A percentile compares a stretch with the other conserved stretches of the same genome.
Conservation (phyloP, 2,113 vertebrate species). For the Oreocharis arfaki region DNA sequence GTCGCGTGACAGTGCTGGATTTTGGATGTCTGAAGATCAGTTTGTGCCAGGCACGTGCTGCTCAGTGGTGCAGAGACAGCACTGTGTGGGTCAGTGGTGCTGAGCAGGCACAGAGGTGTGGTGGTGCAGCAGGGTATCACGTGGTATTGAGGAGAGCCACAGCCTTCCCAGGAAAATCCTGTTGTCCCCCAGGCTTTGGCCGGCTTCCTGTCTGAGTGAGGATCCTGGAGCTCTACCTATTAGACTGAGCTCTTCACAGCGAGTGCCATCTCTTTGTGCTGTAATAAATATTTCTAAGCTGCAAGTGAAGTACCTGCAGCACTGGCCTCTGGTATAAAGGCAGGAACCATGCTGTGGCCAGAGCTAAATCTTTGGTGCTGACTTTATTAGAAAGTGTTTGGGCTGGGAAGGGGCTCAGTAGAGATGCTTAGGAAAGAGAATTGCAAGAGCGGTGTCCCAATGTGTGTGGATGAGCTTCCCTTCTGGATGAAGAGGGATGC, state of each 20-base stretch:
- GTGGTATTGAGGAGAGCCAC: neutral
- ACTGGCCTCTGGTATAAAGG: neutral
- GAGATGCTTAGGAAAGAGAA: neutral
- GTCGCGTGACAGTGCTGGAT: neutral
- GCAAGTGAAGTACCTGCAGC: neutral
- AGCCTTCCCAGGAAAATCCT: neutral
- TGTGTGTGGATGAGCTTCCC: rapidly evolving
- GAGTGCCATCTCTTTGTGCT: neutral
- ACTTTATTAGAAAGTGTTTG: neutral
- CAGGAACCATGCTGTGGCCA: rapidly evolving
- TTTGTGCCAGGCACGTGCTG: rapidly evolving
- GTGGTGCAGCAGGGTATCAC: rapidly evolving
- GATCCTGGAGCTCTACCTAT: neutral
- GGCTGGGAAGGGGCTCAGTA: neutral
- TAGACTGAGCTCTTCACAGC: neutral
- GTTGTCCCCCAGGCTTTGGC: neutral
- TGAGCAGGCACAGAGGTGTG: neutral
- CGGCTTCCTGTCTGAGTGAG: neutral
- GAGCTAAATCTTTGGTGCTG: neutral
- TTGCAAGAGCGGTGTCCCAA: neutral
- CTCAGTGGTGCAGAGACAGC: neutral
- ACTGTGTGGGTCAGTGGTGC: neutral
- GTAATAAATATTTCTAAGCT: neutral
- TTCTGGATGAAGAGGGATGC: neutral
- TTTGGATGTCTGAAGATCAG: neutral